Percentiles rank a stretch among this genome's conserved stretches.
Evolutionary conservation across 2,888 invertebrate genomes (phyloP).

Genomic region (Diabrotica balteata): DNA sequence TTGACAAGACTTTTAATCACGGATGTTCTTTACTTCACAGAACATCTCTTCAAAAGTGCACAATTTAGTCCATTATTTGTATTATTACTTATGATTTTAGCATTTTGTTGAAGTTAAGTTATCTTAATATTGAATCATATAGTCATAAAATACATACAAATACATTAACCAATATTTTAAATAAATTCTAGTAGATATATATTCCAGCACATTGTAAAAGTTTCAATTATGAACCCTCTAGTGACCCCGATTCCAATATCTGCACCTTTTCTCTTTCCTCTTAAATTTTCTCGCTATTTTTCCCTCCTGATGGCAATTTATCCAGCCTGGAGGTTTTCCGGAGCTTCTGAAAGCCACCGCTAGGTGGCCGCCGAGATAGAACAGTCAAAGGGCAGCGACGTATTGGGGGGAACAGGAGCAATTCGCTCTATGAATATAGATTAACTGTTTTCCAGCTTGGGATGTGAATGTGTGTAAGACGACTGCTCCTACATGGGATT

Average conservation of each 20-base stretch:
- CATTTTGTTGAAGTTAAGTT: too few species aligned
- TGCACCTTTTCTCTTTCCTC: slow-evolving; percentile 8
- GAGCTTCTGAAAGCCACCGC: slow-evolving; percentile 35
- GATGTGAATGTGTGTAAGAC: slow-evolving; percentile 17
- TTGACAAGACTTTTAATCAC: too few species aligned
- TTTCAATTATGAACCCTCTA: slow-evolving; percentile 11
- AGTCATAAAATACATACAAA: neutral
- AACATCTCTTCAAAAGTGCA: too few species aligned
- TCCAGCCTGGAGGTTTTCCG: slow-evolving; percentile 19
- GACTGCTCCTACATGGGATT: slow-evolving; percentile 1
- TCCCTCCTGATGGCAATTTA: slow-evolving; percentile 14
- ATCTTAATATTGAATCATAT: too few species aligned
- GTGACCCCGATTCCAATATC: slow-evolving; percentile 9
- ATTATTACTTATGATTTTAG: too few species aligned
- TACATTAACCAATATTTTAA: slow-evolving; percentile 18
- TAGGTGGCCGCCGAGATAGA: slow-evolving; percentile 58
- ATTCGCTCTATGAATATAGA: slow-evolving; percentile 63
- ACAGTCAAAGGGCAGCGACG: slow-evolving; percentile 52
- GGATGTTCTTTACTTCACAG: too few species aligned
- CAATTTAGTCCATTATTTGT: too few species aligned
- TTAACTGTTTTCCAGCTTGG: slow-evolving; percentile 62
- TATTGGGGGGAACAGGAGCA: slow-evolving; percentile 35
- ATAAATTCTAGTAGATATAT: slow-evolving; percentile 9
- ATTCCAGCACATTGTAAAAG: slow-evolving; percentile 6
- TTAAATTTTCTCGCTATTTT: slow-evolving; percentile 20